Percentiles rank a stretch among this genome's conserved stretches.
Conservation (phyloP, 2,113 vertebrate genomes). For the Lepus europaeus region DNA sequence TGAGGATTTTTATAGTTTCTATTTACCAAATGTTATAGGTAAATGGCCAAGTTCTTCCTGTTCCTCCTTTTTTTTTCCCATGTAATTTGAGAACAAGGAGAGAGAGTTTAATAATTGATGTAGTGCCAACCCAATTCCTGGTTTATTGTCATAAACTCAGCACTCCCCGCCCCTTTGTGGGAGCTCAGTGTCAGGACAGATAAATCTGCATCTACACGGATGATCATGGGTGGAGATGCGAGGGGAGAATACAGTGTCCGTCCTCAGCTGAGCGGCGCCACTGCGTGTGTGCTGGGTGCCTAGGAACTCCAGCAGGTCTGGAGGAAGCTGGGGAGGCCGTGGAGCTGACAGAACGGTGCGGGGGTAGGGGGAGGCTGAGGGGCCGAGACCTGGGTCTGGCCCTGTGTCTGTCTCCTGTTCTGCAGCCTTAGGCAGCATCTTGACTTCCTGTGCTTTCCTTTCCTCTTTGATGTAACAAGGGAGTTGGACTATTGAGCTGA, state of each 20-base stretch:
- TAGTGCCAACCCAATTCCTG: not conserved
- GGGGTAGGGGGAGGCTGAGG: too few relatives aligned
- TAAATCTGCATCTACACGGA: not conserved
- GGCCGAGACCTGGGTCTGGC: not conserved
- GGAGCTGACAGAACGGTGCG: too few relatives aligned
- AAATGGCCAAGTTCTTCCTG: not conserved
- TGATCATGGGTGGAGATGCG: not conserved
- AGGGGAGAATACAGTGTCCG: not conserved
- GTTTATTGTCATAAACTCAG: not conserved
- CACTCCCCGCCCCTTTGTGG: not conserved
- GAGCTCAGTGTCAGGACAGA: too few relatives aligned
- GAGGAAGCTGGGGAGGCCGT: not conserved
- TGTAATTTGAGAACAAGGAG: not conserved
- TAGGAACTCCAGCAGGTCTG: too few relatives aligned
- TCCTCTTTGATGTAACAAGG: not conserved
- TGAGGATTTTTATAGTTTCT: not conserved
- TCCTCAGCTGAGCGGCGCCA: not conserved
- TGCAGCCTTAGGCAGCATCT: not conserved
- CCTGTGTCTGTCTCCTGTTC: not conserved
- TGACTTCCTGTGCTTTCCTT: not conserved
- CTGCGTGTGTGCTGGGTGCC: not conserved
- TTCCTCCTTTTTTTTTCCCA: not conserved
- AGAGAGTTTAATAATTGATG: not conserved
- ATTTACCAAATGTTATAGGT: not conserved
- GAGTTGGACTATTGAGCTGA: not conserved